These are phyloP conservation scores for Drosophila gaucha DNA, from an alignment of 2,888 invertebrate species.

Conservation along the genomic window DNA sequence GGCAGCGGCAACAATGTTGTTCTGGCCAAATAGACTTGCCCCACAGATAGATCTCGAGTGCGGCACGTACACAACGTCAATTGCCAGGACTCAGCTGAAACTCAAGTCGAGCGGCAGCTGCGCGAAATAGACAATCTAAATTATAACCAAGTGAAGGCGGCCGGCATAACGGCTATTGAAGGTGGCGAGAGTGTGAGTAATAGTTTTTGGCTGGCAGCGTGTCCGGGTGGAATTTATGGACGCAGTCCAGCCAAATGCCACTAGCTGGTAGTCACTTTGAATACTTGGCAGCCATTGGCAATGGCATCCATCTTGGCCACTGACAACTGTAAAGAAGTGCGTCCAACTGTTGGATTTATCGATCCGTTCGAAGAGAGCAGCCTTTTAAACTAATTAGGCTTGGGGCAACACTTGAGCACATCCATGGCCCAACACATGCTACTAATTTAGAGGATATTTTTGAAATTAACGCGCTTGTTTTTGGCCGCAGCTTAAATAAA, in stretches of 20 bases:
- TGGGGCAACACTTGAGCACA: constrained; percentile 13
- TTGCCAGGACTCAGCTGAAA: constrained; percentile 42
- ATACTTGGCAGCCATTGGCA: constrained; percentile 59
- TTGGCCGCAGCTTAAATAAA: constrained; percentile 63
- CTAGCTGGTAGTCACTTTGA: constrained; percentile 60
- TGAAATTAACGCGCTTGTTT: constrained; percentile 73
- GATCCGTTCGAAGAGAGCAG: constrained; percentile 41
- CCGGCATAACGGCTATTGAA: constrained; percentile 27
- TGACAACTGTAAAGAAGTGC: constrained; percentile 71
- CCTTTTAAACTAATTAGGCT: constrained; percentile 78
- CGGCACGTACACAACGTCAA: constrained; percentile 53
- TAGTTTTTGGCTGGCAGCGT: constrained; percentile 73
- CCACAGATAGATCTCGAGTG: constrained; percentile 39
- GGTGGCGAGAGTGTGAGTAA: constrained; percentile 68
- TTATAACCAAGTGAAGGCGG: constrained; percentile 59
- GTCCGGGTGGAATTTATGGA: constrained; percentile 68
- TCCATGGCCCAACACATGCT: constrained; percentile 42
- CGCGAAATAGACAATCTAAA: constrained; percentile 79
- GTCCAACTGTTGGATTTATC: constrained; percentile 69
- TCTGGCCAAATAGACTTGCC: constrained; percentile 48
- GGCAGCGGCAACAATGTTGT: constrained; percentile 49
- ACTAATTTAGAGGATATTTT: constrained; percentile 56
- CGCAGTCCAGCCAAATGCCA: constrained; percentile 65
- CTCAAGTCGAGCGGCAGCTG: constrained; percentile 77
- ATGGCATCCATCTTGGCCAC: constrained; percentile 64